These are phyloP conservation scores for Phlogophora meticulosa DNA, from an alignment of 2,888 invertebrate genomes.

Conservation along the genomic window DNA sequence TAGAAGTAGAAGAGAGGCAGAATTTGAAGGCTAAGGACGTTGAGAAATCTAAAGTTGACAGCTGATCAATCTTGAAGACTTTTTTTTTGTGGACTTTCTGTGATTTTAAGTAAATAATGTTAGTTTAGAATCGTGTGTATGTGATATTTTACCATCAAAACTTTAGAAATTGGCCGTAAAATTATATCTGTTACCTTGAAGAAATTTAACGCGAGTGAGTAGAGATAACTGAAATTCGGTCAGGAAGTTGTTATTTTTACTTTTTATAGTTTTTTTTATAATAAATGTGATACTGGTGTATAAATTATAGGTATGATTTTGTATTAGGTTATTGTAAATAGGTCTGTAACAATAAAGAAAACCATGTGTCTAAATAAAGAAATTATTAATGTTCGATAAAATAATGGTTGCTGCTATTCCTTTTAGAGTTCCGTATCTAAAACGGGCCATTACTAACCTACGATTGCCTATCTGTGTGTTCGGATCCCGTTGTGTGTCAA, in stretches of 20 bases:
- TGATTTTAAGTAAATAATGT: conserved; percentile 27
- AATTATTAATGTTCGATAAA: background rate
- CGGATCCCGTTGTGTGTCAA: too few relatives aligned
- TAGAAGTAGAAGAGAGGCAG: conserved; percentile 64
- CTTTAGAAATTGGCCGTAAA: too few relatives aligned
- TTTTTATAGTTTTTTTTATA: conserved; percentile 7
- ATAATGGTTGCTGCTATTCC: background rate
- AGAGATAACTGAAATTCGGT: too few relatives aligned
- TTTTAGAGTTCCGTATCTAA: background rate
- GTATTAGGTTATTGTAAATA: background rate
- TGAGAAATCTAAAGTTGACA: conserved; percentile 50
- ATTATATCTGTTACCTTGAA: too few relatives aligned
- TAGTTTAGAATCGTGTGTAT: background rate
- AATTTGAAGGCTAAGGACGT: conserved; percentile 55
- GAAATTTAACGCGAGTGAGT: too few relatives aligned
- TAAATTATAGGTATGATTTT: conserved; percentile 6
- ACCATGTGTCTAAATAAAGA: too few relatives aligned
- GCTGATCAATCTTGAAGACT: conserved; percentile 24
- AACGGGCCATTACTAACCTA: background rate
- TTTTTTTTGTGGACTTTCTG: conserved; percentile 25
- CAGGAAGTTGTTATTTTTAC: too few relatives aligned
- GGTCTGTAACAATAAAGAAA: background rate
- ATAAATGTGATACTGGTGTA: conserved; percentile 45
- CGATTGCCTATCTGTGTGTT: too few relatives aligned
- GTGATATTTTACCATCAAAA: too few relatives aligned